Base-by-base conservation (phyloP, 2,888 invertebrate genomes). In the Cremastinae sp. region DNA sequence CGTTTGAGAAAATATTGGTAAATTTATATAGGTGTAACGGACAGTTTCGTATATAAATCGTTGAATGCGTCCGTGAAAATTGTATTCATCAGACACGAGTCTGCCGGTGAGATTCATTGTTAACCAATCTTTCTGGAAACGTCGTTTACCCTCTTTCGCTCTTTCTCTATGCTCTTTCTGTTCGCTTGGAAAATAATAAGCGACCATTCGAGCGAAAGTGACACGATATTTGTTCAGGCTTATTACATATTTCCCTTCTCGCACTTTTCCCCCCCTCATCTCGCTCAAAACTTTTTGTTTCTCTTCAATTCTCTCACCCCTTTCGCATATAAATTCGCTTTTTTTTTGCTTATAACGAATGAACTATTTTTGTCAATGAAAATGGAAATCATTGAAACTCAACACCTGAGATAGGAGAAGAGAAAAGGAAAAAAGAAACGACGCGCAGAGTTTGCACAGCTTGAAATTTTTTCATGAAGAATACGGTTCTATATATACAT, bases 191-290 rank as follows among this genome's bases (percentile, higher is more conserved):
- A 16, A 28, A 28, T 45, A 59, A 58, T 68, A 71, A 62, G 74
- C 49, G 55, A 73, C 68, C 68, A 75, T 68, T 53, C 78, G 74
- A 56, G 68, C 78, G 70, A 68, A 62, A 78, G 55, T 74, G 56
- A 56, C 74, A 56, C 58, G 74, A 70, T 80, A 80, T 80, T 80
- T 80, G 64, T 76, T 70, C 79, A 80, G 80, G 78, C 75, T 72
- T 59, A 56, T 75, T 74, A 49, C 43, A 59, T 28, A 3, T 5
- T 28, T 28, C 28, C 28, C 71, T 20, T n/a, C 14, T n/a, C n/a
- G n/a, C n/a, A n/a, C n/a, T n/a, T 45, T 22, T 43, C 45, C 4
- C 14, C 47, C 58, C 20, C 20, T n/a, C 49, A 1, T 7, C 12
- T 39, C 55, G n/a, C 55, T 14, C 66, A 35, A 39, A 53, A 39